Conservation (phyloP, 1,140 invertebrate species). For the Drosophila sturtevanti region DNA sequence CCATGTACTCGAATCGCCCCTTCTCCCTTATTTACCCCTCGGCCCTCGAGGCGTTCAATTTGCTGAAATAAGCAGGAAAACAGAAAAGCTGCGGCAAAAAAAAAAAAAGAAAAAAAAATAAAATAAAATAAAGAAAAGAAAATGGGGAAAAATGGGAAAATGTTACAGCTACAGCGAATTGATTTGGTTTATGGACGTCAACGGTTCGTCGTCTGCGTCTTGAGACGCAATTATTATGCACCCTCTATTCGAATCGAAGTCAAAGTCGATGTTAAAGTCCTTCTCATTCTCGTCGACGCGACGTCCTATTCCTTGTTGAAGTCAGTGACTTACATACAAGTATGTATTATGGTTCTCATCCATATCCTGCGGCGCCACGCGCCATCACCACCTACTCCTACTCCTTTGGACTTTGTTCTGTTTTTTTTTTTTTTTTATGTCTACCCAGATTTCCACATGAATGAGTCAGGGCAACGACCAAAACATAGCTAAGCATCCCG, state of each 20-base stretch:
- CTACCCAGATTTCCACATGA: conserved; percentile 48
- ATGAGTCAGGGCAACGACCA: conserved; percentile 23
- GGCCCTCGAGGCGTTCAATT: conserved; percentile 52
- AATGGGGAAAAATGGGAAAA: not conserved
- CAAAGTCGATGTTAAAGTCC: conserved; percentile 13
- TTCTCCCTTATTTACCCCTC: not conserved
- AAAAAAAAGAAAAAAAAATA: conserved; percentile 1
- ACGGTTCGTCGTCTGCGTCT: conserved; percentile 21
- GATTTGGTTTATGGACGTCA: conserved; percentile 63
- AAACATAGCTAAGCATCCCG: conserved; percentile 20
- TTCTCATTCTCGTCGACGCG: not conserved
- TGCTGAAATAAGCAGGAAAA: conserved; percentile 61
- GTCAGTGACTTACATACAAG: conserved; percentile 52
- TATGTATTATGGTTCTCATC: conserved; percentile 46
- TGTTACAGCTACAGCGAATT: conserved; percentile 40
- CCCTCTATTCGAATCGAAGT: conserved; percentile 21
- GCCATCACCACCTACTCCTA: conserved; percentile 12
- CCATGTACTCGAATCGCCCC: conserved; percentile 15
- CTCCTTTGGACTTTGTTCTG: not conserved
- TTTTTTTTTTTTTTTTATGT: conserved; percentile 40
- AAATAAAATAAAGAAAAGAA: not conserved
- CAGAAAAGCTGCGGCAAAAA: conserved; percentile 15
- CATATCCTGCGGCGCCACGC: conserved; percentile 56
- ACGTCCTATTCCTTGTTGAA: conserved; percentile 11
- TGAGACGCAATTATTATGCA: conserved; percentile 60